phyloP scores from a whole-genome alignment of 2,113 vertebrate genomes.

The Pogona vitticeps region DNA sequence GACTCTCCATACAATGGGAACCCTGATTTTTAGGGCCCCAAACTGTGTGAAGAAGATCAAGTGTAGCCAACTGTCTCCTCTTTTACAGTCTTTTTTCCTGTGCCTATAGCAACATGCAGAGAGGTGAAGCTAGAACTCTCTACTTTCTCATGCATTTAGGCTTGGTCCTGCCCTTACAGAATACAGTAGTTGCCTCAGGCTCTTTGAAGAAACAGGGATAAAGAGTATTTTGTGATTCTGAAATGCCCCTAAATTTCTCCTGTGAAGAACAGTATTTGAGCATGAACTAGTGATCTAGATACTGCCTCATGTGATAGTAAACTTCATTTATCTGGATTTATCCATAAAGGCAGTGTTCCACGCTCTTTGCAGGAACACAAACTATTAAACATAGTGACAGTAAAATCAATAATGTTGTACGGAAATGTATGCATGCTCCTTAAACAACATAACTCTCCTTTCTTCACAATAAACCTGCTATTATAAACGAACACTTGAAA shows the following conservation, averaged over 20 bases:
- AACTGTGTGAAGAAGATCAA: too few relatives aligned
- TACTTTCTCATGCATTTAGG: too few relatives aligned
- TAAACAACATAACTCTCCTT: not conserved
- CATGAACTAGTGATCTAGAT: fast-evolving
- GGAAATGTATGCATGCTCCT: not conserved
- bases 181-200: not conserved
- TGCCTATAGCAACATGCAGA: too few relatives aligned
- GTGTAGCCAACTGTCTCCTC: too few relatives aligned
- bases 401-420: not conserved
- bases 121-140: too few relatives aligned
- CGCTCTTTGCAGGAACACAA: not conserved
- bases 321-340: constrained; percentile 43
- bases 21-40: too few relatives aligned
- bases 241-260: not conserved
- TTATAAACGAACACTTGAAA: not conserved
- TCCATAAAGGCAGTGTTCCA: not conserved
- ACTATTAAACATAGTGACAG: constrained; percentile 9
- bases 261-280: not conserved
- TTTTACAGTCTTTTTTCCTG: too few relatives aligned
- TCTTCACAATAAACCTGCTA: constrained; percentile 21
- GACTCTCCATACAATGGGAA: too few relatives aligned
- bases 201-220: too few relatives aligned
- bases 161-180: too few relatives aligned
- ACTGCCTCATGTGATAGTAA: not conserved
- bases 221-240: not conserved